Evolutionary conservation across 2,888 invertebrate species (phyloP).

Genomic region (Agapetus fuscipes): DNA sequence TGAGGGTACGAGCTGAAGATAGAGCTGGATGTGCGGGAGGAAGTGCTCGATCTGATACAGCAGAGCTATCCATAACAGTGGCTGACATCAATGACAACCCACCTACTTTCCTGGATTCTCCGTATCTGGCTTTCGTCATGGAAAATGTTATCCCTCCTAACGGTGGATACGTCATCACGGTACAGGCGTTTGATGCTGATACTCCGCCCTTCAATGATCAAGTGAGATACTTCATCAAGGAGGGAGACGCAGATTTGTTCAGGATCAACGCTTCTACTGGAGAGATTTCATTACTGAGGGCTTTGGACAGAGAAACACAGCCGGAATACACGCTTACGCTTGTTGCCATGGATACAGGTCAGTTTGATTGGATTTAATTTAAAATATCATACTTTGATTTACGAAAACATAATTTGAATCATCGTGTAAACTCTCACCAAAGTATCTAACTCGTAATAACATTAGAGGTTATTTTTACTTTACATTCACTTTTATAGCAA

Average conservation of each 20-base stretch:
- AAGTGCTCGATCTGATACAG: constrained; percentile 59
- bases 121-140: constrained; percentile 87
- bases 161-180: constrained; percentile 69
- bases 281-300: constrained; percentile 73
- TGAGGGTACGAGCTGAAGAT: constrained; percentile 83
- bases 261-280: constrained; percentile 87
- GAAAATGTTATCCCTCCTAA: constrained; percentile 81
- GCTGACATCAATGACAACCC: constrained; percentile 91
- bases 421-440: no score
- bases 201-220: constrained; percentile 83
- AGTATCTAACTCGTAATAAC: no score
- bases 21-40: constrained; percentile 61
- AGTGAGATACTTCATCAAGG: constrained; percentile 87
- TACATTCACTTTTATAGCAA: no score
- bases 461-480: no score
- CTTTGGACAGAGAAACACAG: constrained; percentile 76
- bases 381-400: no score
- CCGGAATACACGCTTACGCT: constrained; percentile 76
- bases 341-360: constrained; percentile 92
- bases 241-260: constrained; percentile 86
- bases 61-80: constrained; percentile 73
- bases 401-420: no score
- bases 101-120: constrained; percentile 89
- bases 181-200: constrained; percentile 85
- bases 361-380: constrained; percentile 30